phyloP scores from a whole-genome alignment of 2,113 vertebrate species.

The Oostethus manadensis region DNA sequence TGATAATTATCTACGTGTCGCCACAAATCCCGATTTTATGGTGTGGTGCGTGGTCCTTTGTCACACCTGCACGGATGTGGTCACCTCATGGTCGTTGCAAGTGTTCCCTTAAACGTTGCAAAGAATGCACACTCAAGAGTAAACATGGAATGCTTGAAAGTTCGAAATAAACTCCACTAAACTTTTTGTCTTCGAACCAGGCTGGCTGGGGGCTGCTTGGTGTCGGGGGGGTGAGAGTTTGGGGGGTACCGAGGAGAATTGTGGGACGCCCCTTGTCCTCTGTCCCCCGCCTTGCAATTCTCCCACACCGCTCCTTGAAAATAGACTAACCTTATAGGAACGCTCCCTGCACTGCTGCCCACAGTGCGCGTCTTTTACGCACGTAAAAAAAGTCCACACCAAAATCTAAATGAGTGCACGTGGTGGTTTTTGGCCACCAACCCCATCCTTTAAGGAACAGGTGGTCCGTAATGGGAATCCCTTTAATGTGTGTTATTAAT shows the following conservation, averaged over 20 bases:
- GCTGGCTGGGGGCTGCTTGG: slow-evolving; percentile 30
- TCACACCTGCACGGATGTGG: slow-evolving; percentile 13
- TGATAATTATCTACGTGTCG: slow-evolving; percentile 69
- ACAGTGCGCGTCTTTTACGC: slow-evolving; percentile 33
- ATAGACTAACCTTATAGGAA: slow-evolving; percentile 67
- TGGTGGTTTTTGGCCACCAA: background rate
- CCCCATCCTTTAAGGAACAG: background rate
- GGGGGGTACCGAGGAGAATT: slow-evolving; percentile 74
- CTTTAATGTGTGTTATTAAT: too few species aligned
- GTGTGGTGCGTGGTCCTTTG: slow-evolving; percentile 28
- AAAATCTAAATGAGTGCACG: background rate
- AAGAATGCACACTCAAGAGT: background rate
- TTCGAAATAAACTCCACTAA: slow-evolving; percentile 17
- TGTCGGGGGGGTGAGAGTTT: background rate
- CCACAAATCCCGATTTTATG: slow-evolving; percentile 62
- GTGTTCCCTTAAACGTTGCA: background rate
- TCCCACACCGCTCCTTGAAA: slow-evolving; percentile 70
- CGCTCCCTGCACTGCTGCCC: slow-evolving; percentile 42
- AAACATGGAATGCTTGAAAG: background rate
- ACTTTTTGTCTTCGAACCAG: slow-evolving; percentile 56
- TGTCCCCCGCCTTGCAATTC: slow-evolving; percentile 66
- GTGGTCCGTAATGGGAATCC: too few species aligned
- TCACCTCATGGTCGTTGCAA: background rate
- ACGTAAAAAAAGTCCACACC: slow-evolving; percentile 9
- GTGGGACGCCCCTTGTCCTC: slow-evolving; percentile 71